Conservation (phyloP, 2,113 vertebrate genomes). For the Carettochelys insculpta region DNA sequence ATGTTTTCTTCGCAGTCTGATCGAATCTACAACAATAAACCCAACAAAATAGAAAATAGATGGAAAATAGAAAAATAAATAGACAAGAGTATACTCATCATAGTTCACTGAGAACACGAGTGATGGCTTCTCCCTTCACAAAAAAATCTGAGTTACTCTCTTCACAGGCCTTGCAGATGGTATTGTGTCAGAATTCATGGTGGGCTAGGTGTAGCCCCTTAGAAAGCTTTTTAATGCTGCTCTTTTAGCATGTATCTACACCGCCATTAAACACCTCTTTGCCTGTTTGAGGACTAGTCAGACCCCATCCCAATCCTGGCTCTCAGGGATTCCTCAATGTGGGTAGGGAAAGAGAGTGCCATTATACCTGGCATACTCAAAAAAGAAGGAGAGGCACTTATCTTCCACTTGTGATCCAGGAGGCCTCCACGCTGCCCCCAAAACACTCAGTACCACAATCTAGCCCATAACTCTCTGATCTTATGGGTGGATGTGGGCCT, state of each 20-base stretch:
- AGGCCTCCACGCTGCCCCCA: neutral
- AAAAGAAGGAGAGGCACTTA: neutral
- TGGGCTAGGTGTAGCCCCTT: neutral
- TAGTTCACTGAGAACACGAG: neutral
- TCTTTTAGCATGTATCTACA: neutral
- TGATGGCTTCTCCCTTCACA: neutral
- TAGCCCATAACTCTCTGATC: neutral
- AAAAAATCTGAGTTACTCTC: neutral
- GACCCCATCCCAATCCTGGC: neutral
- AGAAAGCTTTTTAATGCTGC: neutral
- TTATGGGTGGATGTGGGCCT: no score
- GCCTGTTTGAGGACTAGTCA: neutral
- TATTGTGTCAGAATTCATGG: neutral
- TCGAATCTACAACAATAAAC: constrained; percentile 80
- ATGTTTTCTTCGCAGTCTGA: constrained; percentile 83
- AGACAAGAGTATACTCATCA: neutral
- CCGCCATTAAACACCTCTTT: neutral
- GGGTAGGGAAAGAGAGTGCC: neutral
- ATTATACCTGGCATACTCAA: rapidly evolving
- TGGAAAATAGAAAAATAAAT: no score
- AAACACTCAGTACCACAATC: neutral
- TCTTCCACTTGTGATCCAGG: neutral
- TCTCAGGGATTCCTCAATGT: neutral
- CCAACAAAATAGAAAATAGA: no score
- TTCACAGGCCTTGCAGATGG: neutral